A percentile compares a stretch with the other conserved stretches of the same genome.
These are phyloP conservation scores for Coregonus suidteri DNA, from an alignment of 2,797 vertebrate genomes.

Conservation along the genomic window DNA sequence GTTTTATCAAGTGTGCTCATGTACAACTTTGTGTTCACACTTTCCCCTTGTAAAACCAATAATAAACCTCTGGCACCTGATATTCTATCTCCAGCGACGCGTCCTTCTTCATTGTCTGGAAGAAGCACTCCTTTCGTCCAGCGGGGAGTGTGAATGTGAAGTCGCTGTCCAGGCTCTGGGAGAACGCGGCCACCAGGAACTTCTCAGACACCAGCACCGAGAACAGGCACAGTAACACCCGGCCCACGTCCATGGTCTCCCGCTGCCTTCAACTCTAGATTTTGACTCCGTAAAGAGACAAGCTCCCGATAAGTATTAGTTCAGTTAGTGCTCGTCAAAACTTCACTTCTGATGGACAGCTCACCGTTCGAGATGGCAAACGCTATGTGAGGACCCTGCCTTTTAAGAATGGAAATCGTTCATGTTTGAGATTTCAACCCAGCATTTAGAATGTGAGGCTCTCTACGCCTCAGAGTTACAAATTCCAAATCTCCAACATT, in stretches of 20 bases:
- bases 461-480: too few species aligned
- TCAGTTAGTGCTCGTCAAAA: conserved; percentile 34
- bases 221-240: conserved; percentile 43
- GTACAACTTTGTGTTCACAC: not conserved
- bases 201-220: conserved; percentile 52
- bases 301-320: not conserved
- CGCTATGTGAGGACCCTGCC: conserved; percentile 68
- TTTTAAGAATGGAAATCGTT: conserved; percentile 8
- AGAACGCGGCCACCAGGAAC: conserved; percentile 73
- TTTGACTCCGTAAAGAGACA: not conserved
- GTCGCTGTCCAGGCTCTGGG: conserved; percentile 89
- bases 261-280: not conserved
- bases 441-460: too few species aligned
- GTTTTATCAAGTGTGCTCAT: too few species aligned
- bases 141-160: conserved; percentile 92
- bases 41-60: not conserved
- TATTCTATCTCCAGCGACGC: conserved; percentile 96
- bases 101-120: conserved; percentile 90
- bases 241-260: conserved; percentile 49
- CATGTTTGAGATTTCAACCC: too few species aligned
- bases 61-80: conserved; percentile 76
- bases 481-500: not conserved
- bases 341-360: conserved; percentile 61
- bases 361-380: conserved; percentile 7
- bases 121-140: conserved; percentile 92